These are phyloP conservation scores for Taenaris catops DNA, from an alignment of 2,888 invertebrate species.

Conservation along the genomic window DNA sequence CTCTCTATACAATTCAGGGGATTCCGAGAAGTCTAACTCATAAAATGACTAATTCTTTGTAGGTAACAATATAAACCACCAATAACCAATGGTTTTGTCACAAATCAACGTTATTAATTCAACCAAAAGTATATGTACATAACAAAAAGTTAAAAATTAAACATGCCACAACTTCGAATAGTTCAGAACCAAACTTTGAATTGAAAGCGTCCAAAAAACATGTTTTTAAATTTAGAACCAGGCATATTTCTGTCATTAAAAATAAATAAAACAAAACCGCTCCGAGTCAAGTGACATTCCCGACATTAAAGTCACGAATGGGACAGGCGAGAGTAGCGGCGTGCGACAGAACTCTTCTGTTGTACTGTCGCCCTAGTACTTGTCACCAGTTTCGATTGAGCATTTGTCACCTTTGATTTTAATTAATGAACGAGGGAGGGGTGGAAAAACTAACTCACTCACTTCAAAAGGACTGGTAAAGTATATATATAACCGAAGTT, in stretches of 20 bases:
- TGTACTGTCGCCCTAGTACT: conserved; percentile 60
- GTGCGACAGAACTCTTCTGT: conserved; percentile 34
- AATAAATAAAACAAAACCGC: conserved; percentile 16
- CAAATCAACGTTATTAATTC: not conserved
- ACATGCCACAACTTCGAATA: not conserved
- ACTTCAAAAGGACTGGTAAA: too few species aligned
- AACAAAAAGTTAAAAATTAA: too few species aligned
- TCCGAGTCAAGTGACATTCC: conserved; percentile 28
- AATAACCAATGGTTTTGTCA: conserved; percentile 2
- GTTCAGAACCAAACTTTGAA: not conserved
- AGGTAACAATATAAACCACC: conserved; percentile 8
- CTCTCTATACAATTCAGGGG: conserved; percentile 47
- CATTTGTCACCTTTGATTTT: conserved; percentile 41
- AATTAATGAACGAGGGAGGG: conserved; percentile 28
- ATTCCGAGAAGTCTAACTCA: conserved; percentile 49
- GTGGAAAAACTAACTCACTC: too few species aligned
- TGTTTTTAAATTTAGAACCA: conserved; percentile 9
- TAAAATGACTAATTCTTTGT: conserved; percentile 34
- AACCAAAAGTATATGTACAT: not conserved
- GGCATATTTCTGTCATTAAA: conserved; percentile 8
- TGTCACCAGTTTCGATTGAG: conserved; percentile 71
- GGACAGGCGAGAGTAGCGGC: conserved; percentile 34
- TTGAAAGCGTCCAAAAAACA: conserved; percentile 2
- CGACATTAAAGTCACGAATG: conserved; percentile 25
- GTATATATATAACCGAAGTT: too few species aligned